A percentile compares a stretch with the other conserved stretches of the same genome.
Conservation (phyloP, 2,888 invertebrate genomes). For the Timandra comae region DNA sequence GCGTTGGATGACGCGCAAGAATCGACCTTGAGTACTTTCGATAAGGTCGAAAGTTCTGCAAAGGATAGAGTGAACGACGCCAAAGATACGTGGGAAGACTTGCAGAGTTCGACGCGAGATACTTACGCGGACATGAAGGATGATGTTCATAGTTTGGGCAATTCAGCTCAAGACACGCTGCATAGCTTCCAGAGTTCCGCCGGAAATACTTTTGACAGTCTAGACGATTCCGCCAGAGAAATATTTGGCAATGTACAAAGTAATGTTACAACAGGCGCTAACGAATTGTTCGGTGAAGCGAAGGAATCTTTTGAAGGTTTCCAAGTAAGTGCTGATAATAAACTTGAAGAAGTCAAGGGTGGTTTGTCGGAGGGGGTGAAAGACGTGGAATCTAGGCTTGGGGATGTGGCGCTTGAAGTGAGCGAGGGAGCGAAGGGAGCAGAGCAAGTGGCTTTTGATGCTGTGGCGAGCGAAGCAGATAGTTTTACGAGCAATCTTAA, state of each 20-base stretch:
- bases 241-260: slow-evolving; percentile 43
- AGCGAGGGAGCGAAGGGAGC: slow-evolving; percentile 32
- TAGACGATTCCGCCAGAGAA: slow-evolving; percentile 61
- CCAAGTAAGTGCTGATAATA: slow-evolving; percentile 64
- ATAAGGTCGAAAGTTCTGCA: slow-evolving; percentile 64
- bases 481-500: slow-evolving; percentile 63
- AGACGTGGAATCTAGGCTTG: slow-evolving; percentile 42
- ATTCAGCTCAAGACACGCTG: slow-evolving; percentile 61
- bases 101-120: slow-evolving; percentile 63
- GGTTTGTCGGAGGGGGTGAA: slow-evolving; percentile 41
- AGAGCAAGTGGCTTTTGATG: slow-evolving; percentile 37
- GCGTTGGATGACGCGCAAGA: slow-evolving; percentile 60
- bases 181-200: slow-evolving; percentile 71
- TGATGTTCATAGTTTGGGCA: slow-evolving; percentile 57
- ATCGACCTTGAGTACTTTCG: slow-evolving; percentile 67
- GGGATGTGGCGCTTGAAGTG: slow-evolving; percentile 34
- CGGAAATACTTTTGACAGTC: slow-evolving; percentile 66
- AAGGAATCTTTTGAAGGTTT: slow-evolving; percentile 61
- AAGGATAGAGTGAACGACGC: slow-evolving; percentile 62
- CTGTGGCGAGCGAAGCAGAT: slow-evolving; percentile 53
- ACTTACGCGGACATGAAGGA: slow-evolving; percentile 61
- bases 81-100: slow-evolving; percentile 58
- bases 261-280: slow-evolving; percentile 41
- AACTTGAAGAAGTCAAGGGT: slow-evolving; percentile 57
- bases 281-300: slow-evolving; percentile 48